Evolutionary conservation across 1,140 invertebrate species (phyloP).

Genomic region (Papilio helenus): DNA sequence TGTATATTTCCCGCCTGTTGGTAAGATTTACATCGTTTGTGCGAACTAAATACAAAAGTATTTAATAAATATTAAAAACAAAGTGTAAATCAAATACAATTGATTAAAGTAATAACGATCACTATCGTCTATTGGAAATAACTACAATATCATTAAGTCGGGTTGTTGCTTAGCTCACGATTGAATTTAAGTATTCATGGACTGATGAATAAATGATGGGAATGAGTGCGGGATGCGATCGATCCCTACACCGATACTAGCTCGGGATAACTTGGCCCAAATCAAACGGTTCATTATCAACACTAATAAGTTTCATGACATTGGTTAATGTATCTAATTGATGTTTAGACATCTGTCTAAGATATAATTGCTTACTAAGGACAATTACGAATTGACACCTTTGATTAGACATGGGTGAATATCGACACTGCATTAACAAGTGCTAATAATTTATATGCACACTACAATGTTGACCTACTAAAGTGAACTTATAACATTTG

Average conservation of each 20-base stretch:
- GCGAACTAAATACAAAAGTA: not conserved
- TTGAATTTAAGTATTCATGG: conserved; percentile 78
- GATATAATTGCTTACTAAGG: not conserved
- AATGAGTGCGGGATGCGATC: conserved; percentile 63
- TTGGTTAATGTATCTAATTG: conserved; percentile 29
- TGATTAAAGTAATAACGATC: conserved; percentile 4
- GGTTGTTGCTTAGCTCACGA: conserved; percentile 65
- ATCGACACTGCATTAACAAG: not conserved
- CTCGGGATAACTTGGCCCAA: conserved; percentile 59
- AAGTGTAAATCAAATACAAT: not conserved
- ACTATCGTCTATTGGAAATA: conserved; percentile 44
- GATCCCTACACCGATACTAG: conserved; percentile 66
- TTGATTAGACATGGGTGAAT: not conserved
- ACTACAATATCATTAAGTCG: conserved; percentile 69
- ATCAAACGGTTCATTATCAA: conserved; percentile 6
- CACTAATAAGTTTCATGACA: conserved; percentile 27
- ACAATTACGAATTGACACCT: not conserved
- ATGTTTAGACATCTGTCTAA: conserved; percentile 10
- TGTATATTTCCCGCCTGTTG: too few relatives aligned
- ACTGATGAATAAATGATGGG: conserved; percentile 73
- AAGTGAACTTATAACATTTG: too few relatives aligned
- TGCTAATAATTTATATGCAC: not conserved
- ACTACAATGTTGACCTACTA: not conserved
- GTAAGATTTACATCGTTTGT: too few relatives aligned
- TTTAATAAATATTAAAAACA: not conserved